A percentile compares a stretch with the other conserved stretches of the same genome.
These are phyloP conservation scores for Pangasius mekongensis DNA, from an alignment of 2,797 vertebrate genomes.

Conservation along the genomic window DNA sequence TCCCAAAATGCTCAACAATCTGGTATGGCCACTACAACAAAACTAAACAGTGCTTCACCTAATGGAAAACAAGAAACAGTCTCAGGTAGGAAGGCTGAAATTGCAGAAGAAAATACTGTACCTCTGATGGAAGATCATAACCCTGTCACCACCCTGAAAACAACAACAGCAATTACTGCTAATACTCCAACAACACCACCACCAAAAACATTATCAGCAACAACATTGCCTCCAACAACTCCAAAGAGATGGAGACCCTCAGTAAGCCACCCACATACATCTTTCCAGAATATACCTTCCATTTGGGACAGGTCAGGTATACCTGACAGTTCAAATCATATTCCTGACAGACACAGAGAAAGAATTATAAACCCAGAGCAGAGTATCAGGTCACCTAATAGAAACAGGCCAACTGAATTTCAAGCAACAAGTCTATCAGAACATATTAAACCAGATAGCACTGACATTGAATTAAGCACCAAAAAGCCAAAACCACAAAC, in stretches of 20 bases:
- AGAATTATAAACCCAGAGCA: constrained; percentile 53
- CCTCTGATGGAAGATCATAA: neutral
- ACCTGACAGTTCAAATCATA: constrained; percentile 63
- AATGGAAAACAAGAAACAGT: constrained; percentile 35
- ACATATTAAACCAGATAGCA: constrained; percentile 52
- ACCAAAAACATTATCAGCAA: neutral
- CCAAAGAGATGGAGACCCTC: constrained; percentile 49
- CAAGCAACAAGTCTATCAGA: constrained; percentile 44
- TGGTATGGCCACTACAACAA: constrained; percentile 47
- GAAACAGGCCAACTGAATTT: constrained; percentile 27
- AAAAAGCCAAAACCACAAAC: constrained; percentile 30
- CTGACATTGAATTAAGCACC: constrained; percentile 54
- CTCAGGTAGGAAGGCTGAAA: constrained; percentile 63
- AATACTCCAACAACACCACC: constrained; percentile 33
- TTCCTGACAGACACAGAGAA: constrained; percentile 65
- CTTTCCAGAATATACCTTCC: constrained; percentile 32
- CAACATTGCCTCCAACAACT: constrained; percentile 20
- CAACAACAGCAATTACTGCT: constrained; percentile 29
- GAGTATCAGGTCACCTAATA: constrained; percentile 45
- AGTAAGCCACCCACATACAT: constrained; percentile 46
- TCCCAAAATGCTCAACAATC: constrained; percentile 57
- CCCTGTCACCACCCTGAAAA: neutral
- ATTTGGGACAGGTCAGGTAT: constrained; percentile 49
- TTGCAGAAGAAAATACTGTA: constrained; percentile 49
- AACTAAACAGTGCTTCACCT: constrained; percentile 44